These are phyloP conservation scores for Bombus fervidus DNA, from an alignment of 1,140 invertebrate genomes.

Conservation along the genomic window DNA sequence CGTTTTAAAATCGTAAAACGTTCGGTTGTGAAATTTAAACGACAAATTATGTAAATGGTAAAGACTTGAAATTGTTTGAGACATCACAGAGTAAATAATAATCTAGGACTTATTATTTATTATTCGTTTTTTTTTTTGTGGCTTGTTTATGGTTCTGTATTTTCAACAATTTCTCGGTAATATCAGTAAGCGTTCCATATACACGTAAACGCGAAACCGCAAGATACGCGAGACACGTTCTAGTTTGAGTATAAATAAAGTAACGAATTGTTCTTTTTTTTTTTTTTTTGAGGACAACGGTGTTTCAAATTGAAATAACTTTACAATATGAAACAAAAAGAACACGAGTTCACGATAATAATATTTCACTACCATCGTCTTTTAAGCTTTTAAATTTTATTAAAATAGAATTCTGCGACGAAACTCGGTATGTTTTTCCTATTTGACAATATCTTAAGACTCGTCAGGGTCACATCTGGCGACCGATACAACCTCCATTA, in stretches of 20 bases:
- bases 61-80: background rate
- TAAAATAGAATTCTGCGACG: too few relatives aligned
- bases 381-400: background rate
- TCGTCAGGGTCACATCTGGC: background rate
- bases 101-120: background rate
- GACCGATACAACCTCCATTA: background rate
- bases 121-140: too few relatives aligned
- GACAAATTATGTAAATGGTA: background rate
- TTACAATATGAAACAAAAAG: background rate
- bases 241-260: background rate
- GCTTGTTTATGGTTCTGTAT: background rate
- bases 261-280: background rate
- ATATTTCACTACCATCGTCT: rapidly evolving
- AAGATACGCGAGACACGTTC: slow-evolving; percentile 38
- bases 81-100: background rate
- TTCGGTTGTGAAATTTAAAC: background rate
- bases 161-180: slow-evolving; percentile 17
- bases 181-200: slow-evolving; percentile 4
- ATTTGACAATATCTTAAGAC: background rate
- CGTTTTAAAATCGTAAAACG: background rate
- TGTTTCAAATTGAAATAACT: background rate
- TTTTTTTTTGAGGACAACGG: background rate
- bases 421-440: background rate
- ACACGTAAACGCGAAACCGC: slow-evolving; percentile 48
- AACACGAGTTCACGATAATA: background rate